Base-by-base conservation (phyloP, 2,888 invertebrate genomes). In the Brachypalpus laphriformis region DNA sequence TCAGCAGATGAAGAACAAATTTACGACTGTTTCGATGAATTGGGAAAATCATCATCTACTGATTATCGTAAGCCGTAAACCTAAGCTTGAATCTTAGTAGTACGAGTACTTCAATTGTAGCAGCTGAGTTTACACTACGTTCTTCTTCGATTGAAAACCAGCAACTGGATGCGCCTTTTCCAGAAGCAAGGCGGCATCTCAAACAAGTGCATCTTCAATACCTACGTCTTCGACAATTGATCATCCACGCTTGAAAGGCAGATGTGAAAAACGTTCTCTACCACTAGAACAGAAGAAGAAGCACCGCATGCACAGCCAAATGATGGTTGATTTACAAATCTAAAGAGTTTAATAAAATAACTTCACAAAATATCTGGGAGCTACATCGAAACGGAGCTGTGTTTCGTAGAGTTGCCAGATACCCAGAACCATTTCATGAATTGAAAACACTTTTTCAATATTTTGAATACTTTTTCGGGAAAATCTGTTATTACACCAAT, bases 261-360 rank as follows among this genome's bases (percentile, higher is more conserved):
- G 22, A 45, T 28, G 63, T 28, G 2, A 47, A 47, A 63, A 63
- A 63, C 61, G 42, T 22, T 61, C 25, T 14, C 42, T 42, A 61
- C 61, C 42, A 20, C 40, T 40, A 61, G 47, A 63, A 28, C 25
- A 25, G 54, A 51, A 47, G 47, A 47, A 47, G 47, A 7, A 47
- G 47, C 8, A 47, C 47, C 47, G 6, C 14, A 47, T 47, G 20
- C 14, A 14, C 47, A 47, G 47, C 18, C 47, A 20, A 47, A 47
- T 47, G 37, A 37, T 11, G 37, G 37, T 37, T 9, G 37, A 37
- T n/a, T 37, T 37, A 37, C 37, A 18, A 45, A 45, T 18, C 18
- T 18, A 7, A 16, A 18, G 9, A 45, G 18, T 45, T 45, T 8
- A 11, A 6, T 18, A 45, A 45, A 45, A 45, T 18, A 18, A 45